Base-by-base conservation (phyloP, 2,797 vertebrate species). In the Paguma larvata region DNA sequence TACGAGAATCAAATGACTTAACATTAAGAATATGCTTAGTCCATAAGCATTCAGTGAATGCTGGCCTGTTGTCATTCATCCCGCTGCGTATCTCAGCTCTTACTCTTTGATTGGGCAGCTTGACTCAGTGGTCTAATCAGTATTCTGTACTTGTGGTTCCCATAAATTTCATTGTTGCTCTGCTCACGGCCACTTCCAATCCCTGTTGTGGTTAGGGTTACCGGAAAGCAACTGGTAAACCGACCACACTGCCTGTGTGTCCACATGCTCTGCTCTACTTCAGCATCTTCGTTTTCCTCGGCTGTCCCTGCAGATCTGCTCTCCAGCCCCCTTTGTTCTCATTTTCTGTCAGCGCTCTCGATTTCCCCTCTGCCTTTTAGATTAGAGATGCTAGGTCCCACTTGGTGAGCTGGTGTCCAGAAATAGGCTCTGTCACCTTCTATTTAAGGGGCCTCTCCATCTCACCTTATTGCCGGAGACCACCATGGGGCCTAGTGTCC, bases 351-450 rank as follows among this genome's bases (percentile, higher is more conserved):
- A 2, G 25, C 79, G 34, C 16, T 46, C 38, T 48, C 51, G 4
- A 9, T 78, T 79, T 92, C 46, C n/a, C 34, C 25, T 96, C 86
- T 67, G 25, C 80, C 56, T 88, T 79, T 68, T 86, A 83, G 68
- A 18, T 63, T 68, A 6, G 41, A 44, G 13, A n/a, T 27, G 67
- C n/a, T 41, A 79, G 14, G 30, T 91, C 38, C 88, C 7, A 1
- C 10, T 46, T 82, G 19, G 15, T 38, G 34, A 86, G 2, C 77
- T 88, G 18, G 34, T 67, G 23, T 82, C 82, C n/a, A 34, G 15
- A 73, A 86, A 68, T 10, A 8, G 41, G 41, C 32, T n/a, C 70
- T 56, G 68, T 86, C 94, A 85, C 41, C 72, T 48, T 94, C 63
- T 80, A 13, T 59, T 0, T 65, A 67, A 56, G 23, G 38, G 23